Conservation (phyloP, 1,140 invertebrate genomes). For the Drosophila persimilis region DNA sequence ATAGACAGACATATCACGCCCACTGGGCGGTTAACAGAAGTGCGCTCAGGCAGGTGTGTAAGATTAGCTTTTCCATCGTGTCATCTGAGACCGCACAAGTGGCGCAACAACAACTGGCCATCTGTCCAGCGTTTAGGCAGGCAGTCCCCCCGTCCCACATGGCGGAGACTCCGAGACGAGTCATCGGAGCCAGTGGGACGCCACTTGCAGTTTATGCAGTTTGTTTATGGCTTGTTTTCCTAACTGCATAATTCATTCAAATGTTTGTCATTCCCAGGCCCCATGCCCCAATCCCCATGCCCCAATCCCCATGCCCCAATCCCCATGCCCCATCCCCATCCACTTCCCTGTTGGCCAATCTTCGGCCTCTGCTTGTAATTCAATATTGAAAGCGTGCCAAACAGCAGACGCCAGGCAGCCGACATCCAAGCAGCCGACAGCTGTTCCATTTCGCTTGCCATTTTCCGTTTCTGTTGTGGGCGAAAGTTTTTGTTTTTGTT, state of each 20-base stretch:
- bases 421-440: conserved; percentile 44
- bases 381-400: conserved; percentile 78
- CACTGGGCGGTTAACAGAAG: conserved; percentile 43
- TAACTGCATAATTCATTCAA: conserved; percentile 39
- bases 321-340: conserved; percentile 11
- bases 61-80: conserved; percentile 34
- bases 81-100: conserved; percentile 65
- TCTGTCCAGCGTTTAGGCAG: conserved; percentile 20
- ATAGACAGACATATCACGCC: conserved; percentile 19
- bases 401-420: conserved; percentile 8
- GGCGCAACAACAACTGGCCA: conserved; percentile 36
- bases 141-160: conserved; percentile 1
- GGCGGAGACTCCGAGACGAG: neutral
- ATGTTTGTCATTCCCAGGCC: conserved; percentile 48
- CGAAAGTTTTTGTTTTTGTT: conserved; percentile 72
- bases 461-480: conserved; percentile 64
- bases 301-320: neutral
- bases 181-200: conserved; percentile 35
- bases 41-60: conserved; percentile 27
- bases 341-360: conserved; percentile 49
- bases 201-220: conserved; percentile 32
- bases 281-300: neutral
- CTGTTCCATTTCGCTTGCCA: conserved; percentile 75
- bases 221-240: conserved; percentile 19
- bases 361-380: conserved; percentile 56